Evolutionary conservation across 2,797 vertebrate species (phyloP).

Genomic region (Mycteria americana): DNA sequence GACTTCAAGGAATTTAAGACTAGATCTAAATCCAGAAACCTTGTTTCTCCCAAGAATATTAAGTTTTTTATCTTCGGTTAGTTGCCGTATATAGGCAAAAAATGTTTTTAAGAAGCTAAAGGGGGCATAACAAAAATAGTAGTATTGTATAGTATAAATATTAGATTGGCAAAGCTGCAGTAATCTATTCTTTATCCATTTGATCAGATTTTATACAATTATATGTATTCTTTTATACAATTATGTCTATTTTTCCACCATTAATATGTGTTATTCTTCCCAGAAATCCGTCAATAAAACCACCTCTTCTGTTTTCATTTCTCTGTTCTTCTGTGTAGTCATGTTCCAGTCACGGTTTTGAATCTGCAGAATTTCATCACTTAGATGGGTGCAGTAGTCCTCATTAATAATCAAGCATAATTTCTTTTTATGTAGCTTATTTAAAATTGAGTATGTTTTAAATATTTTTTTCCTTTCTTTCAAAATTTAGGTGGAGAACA

Average conservation of each 20-base stretch:
- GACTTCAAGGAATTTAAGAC: background rate
- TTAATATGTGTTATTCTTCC: background rate
- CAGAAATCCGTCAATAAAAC: background rate
- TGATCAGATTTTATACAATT: background rate
- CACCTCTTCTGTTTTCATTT: background rate
- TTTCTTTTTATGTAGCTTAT: conserved; percentile 5
- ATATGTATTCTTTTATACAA: background rate
- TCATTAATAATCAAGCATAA: background rate
- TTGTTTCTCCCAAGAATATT: background rate
- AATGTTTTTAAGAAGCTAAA: background rate
- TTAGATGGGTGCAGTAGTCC: background rate
- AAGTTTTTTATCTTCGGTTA: background rate
- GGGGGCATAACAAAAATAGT: background rate
- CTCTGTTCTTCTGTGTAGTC: background rate
- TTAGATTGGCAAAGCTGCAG: background rate
- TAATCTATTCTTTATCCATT: background rate
- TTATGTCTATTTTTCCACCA: background rate
- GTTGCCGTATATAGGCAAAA: background rate
- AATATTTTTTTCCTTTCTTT: conserved; percentile 46
- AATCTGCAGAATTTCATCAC: background rate
- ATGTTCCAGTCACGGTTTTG: background rate
- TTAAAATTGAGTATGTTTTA: conserved; percentile 23
- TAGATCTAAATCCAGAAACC: background rate
- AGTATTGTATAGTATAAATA: background rate
- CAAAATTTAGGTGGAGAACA: conserved; percentile 89